Percentiles rank a stretch among this genome's conserved stretches.
These are phyloP conservation scores for Rotaria magnacalcarata DNA, from an alignment of 2,888 invertebrate genomes.

Conservation along the genomic window DNA sequence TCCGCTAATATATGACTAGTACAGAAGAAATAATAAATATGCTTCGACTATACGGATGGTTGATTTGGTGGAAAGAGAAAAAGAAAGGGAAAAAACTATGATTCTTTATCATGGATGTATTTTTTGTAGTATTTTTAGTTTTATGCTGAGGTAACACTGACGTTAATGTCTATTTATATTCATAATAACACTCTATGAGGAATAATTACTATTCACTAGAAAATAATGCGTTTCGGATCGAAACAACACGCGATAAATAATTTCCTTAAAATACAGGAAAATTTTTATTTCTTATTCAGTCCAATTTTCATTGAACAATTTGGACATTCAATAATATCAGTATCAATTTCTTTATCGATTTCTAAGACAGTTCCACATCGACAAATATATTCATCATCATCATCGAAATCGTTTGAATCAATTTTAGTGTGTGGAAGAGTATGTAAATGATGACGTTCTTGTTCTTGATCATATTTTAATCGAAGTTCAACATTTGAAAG, in stretches of 20 bases:
- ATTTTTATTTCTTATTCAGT: not conserved
- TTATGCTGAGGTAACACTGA: too few relatives aligned
- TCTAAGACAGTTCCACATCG: conserved; percentile 23
- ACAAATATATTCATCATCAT: conserved; percentile 7
- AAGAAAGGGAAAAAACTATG: too few relatives aligned
- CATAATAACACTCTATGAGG: too few relatives aligned
- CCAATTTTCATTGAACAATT: conserved; percentile 36
- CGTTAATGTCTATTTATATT: too few relatives aligned
- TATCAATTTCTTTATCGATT: not conserved
- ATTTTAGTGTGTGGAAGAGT: conserved; percentile 2
- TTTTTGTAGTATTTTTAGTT: too few relatives aligned
- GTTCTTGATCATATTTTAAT: conserved; percentile 33
- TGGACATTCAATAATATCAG: not conserved
- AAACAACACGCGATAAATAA: too few relatives aligned
- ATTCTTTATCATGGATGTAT: too few relatives aligned
- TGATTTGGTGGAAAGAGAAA: not conserved
- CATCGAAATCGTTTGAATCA: not conserved
- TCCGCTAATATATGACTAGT: not conserved
- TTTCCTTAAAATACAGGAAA: too few relatives aligned
- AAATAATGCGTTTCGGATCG: too few relatives aligned
- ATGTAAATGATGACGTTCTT: conserved; percentile 19
- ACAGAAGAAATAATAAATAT: not conserved
- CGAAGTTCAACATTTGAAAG: conserved; percentile 10
- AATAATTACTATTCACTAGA: too few relatives aligned
- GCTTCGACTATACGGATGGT: not conserved